Evolutionary conservation across 2,113 vertebrate species (phyloP).

Genomic region (Elgaria multicarinata): DNA sequence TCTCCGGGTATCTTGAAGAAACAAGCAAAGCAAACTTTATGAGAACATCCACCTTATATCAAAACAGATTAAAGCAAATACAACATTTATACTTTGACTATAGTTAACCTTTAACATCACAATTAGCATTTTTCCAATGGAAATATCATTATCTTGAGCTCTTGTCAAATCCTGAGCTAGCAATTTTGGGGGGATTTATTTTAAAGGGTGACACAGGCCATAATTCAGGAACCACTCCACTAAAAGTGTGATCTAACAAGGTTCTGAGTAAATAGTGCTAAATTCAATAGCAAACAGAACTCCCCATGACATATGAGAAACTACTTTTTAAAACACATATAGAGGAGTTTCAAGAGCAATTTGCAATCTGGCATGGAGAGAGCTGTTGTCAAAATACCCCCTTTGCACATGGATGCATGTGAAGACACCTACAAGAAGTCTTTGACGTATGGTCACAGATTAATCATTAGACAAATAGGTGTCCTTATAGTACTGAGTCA

Average conservation of each 20-base stretch:
- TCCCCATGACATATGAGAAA: not conserved
- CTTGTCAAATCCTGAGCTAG: not conserved
- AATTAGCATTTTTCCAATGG: not conserved
- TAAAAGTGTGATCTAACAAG: not conserved
- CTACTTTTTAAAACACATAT: not conserved
- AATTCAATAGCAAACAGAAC: not conserved
- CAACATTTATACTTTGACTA: not conserved
- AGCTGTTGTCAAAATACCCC: too few species aligned
- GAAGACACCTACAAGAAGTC: not conserved
- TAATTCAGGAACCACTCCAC: not conserved
- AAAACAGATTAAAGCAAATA: not conserved
- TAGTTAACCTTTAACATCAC: not conserved
- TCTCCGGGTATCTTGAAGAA: slow-evolving; percentile 91
- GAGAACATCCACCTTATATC: not conserved
- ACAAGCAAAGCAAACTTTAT: not conserved
- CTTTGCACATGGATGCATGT: not conserved
- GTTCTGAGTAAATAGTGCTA: not conserved
- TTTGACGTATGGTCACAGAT: not conserved
- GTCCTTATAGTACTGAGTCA: not conserved
- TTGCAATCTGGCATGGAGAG: not conserved
- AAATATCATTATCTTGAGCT: not conserved
- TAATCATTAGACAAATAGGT: not conserved
- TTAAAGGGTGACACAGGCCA: not conserved
- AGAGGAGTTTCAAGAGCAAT: not conserved
- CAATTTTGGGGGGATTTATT: not conserved